Evolutionary conservation across 2,797 vertebrate genomes (phyloP).

Genomic region (Sebastes oblongus): DNA sequence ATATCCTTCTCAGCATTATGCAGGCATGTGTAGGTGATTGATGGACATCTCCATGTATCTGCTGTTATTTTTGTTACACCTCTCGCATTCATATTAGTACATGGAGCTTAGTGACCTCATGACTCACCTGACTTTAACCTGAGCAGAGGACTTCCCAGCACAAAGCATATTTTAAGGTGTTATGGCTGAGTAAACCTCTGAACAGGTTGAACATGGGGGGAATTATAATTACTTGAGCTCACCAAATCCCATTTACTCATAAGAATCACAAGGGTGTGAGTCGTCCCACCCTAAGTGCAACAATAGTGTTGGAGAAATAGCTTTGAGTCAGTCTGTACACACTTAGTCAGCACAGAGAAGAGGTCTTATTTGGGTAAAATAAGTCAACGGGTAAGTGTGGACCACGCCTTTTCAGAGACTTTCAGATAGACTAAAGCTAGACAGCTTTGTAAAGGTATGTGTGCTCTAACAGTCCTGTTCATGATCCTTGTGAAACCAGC

Average conservation of each 20-base stretch:
- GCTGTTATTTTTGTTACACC: background rate
- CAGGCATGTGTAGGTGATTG: background rate
- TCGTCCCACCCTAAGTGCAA: background rate
- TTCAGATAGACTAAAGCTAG: background rate
- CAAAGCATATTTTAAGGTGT: background rate
- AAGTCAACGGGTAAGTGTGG: background rate
- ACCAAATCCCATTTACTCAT: background rate
- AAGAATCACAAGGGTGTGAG: background rate
- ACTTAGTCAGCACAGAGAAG: background rate
- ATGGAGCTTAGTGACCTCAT: background rate
- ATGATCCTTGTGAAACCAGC: constrained; percentile 17
- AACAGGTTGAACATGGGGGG: background rate
- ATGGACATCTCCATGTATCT: background rate
- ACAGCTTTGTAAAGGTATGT: background rate
- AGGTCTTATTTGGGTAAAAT: background rate
- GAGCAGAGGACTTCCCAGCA: background rate
- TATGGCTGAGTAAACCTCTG: background rate
- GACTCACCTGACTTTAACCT: background rate
- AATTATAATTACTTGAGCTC: background rate
- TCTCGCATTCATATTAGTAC: background rate
- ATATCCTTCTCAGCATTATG: background rate
- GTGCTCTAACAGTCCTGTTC: background rate
- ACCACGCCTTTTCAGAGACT: background rate
- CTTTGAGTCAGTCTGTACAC: background rate
- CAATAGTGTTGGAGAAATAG: background rate